Evolutionary conservation across 2,113 vertebrate genomes (phyloP).

Genomic region (Camelus dromedarius): DNA sequence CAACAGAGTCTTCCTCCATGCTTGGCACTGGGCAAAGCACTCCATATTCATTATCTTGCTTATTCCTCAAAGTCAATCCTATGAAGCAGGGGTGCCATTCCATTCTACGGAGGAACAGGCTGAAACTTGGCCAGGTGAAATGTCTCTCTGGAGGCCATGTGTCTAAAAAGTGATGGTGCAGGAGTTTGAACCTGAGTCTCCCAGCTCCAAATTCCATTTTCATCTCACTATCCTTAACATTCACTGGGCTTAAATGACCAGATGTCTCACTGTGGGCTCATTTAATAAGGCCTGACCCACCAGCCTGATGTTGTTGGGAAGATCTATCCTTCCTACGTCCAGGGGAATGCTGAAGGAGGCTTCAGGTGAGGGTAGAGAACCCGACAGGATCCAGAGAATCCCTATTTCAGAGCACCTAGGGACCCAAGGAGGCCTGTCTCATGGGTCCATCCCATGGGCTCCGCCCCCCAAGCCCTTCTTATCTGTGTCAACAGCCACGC

Average conservation of each 20-base stretch:
- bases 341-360: background rate
- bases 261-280: background rate
- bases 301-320: background rate
- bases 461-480: background rate
- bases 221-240: background rate
- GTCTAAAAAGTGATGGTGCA: background rate
- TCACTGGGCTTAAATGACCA: background rate
- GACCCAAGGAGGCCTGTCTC: background rate
- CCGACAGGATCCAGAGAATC: background rate
- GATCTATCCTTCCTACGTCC: background rate
- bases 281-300: background rate
- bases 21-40: background rate
- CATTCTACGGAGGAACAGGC: background rate
- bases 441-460: background rate
- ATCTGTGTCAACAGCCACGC: constrained; percentile 51
- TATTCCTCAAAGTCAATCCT: background rate
- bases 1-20: background rate
- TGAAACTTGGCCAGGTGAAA: background rate
- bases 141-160: accelerated
- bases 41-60: background rate
- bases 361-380: background rate
- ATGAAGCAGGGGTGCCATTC: accelerated
- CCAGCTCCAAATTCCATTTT: background rate
- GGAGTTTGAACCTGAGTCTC: background rate
- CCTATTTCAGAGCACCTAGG: background rate